Conservation (phyloP, 2,888 invertebrate species). For the Drosophila subquinaria region DNA sequence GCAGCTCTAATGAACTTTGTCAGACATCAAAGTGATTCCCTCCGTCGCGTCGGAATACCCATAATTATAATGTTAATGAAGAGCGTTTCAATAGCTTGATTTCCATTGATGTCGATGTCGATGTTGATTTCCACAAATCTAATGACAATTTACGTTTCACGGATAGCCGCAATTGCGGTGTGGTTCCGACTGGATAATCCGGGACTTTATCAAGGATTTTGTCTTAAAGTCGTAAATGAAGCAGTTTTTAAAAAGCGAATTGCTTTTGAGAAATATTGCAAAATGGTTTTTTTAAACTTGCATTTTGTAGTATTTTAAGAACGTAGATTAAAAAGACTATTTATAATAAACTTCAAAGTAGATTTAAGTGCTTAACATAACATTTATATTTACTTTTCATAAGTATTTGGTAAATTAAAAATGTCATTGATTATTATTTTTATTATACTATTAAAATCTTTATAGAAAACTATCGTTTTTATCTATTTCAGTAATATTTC, state of each 20-base stretch:
- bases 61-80: slow-evolving; percentile 46
- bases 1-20: slow-evolving; percentile 46
- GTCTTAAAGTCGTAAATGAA: neutral
- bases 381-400: too few relatives aligned
- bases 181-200: slow-evolving; percentile 37
- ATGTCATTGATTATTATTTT: too few relatives aligned
- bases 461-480: too few relatives aligned
- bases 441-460: too few relatives aligned
- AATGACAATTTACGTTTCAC: slow-evolving; percentile 18
- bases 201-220: neutral
- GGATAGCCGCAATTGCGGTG: slow-evolving; percentile 32
- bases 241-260: neutral
- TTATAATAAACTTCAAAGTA: too few relatives aligned
- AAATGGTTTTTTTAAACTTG: neutral
- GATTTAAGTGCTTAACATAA: too few relatives aligned
- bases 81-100: slow-evolving; percentile 56
- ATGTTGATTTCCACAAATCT: slow-evolving; percentile 27
- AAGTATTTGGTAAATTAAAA: too few relatives aligned
- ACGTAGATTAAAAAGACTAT: too few relatives aligned
- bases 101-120: slow-evolving; percentile 40
- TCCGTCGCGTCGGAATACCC: neutral
- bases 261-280: neutral
- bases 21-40: slow-evolving; percentile 46
- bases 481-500: too few relatives aligned
- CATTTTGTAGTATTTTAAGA: too few relatives aligned